Percentiles rank a stretch among this genome's conserved stretches.
These are phyloP conservation scores for Leuciscus waleckii DNA, from an alignment of 2,797 vertebrate species.

Conservation along the genomic window DNA sequence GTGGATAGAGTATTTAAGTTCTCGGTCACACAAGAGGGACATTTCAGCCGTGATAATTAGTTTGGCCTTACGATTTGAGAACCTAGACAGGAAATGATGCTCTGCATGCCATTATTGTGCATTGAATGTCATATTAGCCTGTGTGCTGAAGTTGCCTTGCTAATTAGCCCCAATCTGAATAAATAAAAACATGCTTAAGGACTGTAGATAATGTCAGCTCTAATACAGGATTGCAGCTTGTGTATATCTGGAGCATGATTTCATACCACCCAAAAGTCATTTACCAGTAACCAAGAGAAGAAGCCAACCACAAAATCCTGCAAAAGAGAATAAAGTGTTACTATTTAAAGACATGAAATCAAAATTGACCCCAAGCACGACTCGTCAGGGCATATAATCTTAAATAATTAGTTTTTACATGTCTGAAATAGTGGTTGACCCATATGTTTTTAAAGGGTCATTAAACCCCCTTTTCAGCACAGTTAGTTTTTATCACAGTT, in stretches of 20 bases:
- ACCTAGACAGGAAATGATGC: slow-evolving; percentile 61
- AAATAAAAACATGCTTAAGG: slow-evolving; percentile 52
- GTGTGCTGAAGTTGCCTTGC: slow-evolving; percentile 56
- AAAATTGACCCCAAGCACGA: neutral
- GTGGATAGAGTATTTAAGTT: slow-evolving; percentile 15
- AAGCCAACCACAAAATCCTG: neutral
- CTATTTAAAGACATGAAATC: neutral
- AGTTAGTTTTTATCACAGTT: neutral
- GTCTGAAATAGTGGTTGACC: neutral
- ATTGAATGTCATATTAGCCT: slow-evolving; percentile 67
- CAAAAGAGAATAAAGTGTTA: neutral
- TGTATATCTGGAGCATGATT: slow-evolving; percentile 36
- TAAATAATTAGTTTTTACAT: neutral
- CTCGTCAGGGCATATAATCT: neutral
- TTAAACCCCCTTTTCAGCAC: neutral
- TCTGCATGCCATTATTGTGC: slow-evolving; percentile 55
- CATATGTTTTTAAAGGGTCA: neutral
- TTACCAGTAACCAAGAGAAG: neutral
- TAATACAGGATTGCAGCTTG: slow-evolving; percentile 29
- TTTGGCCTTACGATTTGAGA: slow-evolving; percentile 39
- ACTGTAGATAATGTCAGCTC: slow-evolving; percentile 49
- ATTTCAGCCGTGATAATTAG: slow-evolving; percentile 49
- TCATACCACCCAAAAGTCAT: slow-evolving; percentile 18
- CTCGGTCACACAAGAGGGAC: slow-evolving; percentile 33
- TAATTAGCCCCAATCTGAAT: slow-evolving; percentile 70